Evolutionary conservation across 2,797 vertebrate genomes (phyloP), one percentile per base, ranked within the genome.

Genomic region (Ataeniobius toweri): DNA sequence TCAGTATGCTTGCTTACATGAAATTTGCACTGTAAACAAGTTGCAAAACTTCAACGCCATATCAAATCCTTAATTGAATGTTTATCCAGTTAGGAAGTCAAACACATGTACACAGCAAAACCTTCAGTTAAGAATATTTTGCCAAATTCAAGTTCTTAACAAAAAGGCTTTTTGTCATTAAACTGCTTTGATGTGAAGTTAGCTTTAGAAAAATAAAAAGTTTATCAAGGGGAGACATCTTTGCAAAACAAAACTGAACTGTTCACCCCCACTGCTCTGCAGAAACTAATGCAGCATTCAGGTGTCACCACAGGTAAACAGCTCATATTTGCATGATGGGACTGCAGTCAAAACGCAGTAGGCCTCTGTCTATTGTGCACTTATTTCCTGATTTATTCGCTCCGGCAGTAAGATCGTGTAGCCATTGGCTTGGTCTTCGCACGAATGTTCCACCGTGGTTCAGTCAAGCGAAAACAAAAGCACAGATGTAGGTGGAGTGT

Each of bases 301-400:
- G 61, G 44, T 26, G 22, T 70, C 24, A 14, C 12, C 69, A 36
- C 16, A 12, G 5, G 24, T 46, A 16, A 78, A 56, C 77, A 1
- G n/a, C 16, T 31, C 13, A 46, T 24, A 67, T 73, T 73, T 79
- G 71, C 77, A 73, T 73, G 63, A 55, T 3, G 5, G 41, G 31
- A 24, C 31, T 7, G 69, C 28, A 41, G 46, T 58, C 24, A 65
- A 41, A 41, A 48, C 56, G 63, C 3, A 20, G 44, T 6, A 48
- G 24, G 28, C 16, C 14, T 22, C 10, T 53, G 50, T 65, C 2
- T 44, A 61, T 5, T 77, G 31, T 71, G 24, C 7, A 16, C 10
- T 56, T 46, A 73, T 73, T 79, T 79, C 71, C 77, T 61, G 31
- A 28, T 73, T 41, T 5, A n/a, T 13, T 13, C 2, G 24, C 0